phyloP scores from a whole-genome alignment of 1,140 invertebrate genomes.

The Conus ventricosus region DNA sequence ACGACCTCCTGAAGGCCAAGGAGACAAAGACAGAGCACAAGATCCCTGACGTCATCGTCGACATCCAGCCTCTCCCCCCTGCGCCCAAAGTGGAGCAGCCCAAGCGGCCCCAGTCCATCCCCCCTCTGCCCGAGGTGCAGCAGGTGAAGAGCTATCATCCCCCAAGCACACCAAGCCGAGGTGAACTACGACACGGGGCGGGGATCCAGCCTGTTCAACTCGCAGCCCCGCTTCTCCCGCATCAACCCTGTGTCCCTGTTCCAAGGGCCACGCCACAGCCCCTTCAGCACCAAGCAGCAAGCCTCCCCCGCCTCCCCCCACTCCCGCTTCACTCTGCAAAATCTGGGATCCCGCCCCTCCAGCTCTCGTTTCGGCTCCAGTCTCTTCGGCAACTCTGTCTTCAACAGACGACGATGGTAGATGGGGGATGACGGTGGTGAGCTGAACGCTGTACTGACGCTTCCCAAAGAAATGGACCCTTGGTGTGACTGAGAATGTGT shows the following conservation, averaged over 20 bases:
- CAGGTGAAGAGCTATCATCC: constrained; percentile 28
- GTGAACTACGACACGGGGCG: constrained; percentile 33
- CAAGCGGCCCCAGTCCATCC: not conserved
- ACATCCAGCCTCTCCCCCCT: constrained; percentile 19
- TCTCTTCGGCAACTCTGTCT: not conserved
- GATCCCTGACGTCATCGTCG: constrained; percentile 30
- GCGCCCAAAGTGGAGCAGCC: constrained; percentile 30
- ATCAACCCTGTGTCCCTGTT: constrained; percentile 1
- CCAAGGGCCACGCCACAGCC: not conserved
- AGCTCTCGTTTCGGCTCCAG: not conserved
- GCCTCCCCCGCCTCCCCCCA: not conserved
- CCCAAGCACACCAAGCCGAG: constrained; percentile 38
- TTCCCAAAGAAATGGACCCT: too few species aligned
- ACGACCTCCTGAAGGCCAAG: not conserved
- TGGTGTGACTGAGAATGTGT: too few species aligned
- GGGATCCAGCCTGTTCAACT: constrained; percentile 5
- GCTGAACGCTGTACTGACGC: too few species aligned
- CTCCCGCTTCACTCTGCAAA: not conserved
- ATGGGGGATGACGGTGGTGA: too few species aligned
- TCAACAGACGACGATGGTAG: too few species aligned
- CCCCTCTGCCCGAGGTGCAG: constrained; percentile 21
- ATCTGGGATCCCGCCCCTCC: not conserved
- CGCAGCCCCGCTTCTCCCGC: not conserved
- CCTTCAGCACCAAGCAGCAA: not conserved
- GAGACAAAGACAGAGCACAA: constrained; percentile 1